These are phyloP conservation scores for Notospermus geniculatus DNA, from an alignment of 1,140 invertebrate genomes.

Conservation along the genomic window DNA sequence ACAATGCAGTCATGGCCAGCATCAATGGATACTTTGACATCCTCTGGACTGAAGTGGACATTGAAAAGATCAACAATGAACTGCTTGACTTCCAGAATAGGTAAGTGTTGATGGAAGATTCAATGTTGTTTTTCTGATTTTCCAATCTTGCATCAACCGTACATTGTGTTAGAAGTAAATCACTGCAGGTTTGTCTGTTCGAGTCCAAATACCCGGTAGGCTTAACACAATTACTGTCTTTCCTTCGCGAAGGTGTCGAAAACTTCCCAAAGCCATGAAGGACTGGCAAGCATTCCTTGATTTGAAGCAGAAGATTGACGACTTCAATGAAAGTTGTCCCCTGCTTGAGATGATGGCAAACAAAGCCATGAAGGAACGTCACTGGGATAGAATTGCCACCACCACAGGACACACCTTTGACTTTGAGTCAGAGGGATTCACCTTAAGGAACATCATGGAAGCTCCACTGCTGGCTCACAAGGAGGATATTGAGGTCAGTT, in stretches of 20 bases:
- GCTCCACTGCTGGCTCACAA: conserved; percentile 88
- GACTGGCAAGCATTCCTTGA: conserved; percentile 96
- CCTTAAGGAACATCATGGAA: conserved; percentile 90
- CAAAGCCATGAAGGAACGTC: conserved; percentile 93
- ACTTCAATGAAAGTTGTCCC: conserved; percentile 96
- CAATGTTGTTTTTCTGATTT: neutral
- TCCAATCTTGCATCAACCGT: conserved; percentile 74
- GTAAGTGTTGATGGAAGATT: neutral
- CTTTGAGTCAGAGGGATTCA: conserved; percentile 89
- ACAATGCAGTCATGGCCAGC: conserved; percentile 83
- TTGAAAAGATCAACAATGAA: conserved; percentile 93
- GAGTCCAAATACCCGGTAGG: no score
- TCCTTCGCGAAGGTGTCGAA: conserved; percentile 54
- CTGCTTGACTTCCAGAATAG: conserved; percentile 81
- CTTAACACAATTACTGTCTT: neutral
- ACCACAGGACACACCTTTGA: conserved; percentile 88
- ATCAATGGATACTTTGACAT: conserved; percentile 93
- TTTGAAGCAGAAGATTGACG: conserved; percentile 92
- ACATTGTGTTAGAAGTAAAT: neutral
- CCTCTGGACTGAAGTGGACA: conserved; percentile 89
- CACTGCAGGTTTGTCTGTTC: no score
- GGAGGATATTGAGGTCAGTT: conserved; percentile 87
- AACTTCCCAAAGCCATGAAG: conserved; percentile 90
- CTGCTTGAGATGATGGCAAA: conserved; percentile 93
- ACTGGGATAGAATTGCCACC: conserved; percentile 93